Evolutionary conservation across 2,797 vertebrate genomes (phyloP).

Genomic region (Gambelia wislizenii): DNA sequence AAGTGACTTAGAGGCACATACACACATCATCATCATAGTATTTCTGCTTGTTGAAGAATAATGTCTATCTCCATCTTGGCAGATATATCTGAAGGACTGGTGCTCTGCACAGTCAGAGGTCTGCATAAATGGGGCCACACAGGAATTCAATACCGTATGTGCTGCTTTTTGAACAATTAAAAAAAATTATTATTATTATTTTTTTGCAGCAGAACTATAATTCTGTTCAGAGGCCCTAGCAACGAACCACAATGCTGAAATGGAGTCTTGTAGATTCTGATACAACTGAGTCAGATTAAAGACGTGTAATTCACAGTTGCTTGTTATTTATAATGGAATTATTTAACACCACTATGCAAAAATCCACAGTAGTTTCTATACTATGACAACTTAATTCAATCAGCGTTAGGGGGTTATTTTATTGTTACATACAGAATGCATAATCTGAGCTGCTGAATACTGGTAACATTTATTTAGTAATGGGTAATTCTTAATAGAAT

Average conservation of each 20-base stretch:
- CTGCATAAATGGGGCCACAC: background rate
- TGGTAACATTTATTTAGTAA: slow-evolving; percentile 11
- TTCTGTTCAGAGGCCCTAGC: background rate
- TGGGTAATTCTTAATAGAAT: slow-evolving; percentile 24
- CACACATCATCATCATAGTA: no score
- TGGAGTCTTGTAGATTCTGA: background rate
- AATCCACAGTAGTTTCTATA: background rate
- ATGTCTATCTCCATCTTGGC: background rate
- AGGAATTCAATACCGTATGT: background rate
- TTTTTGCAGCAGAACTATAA: background rate
- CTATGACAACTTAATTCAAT: slow-evolving; percentile 6
- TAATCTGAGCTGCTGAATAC: slow-evolving; percentile 1
- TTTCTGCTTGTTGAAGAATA: background rate
- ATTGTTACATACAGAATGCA: slow-evolving; percentile 12
- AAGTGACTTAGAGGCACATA: no score
- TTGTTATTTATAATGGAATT: background rate
- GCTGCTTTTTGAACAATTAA: background rate
- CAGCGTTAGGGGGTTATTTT: slow-evolving; percentile 11
- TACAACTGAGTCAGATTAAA: background rate
- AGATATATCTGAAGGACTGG: background rate
- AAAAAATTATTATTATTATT: no score
- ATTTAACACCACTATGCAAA: background rate
- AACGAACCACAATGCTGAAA: background rate
- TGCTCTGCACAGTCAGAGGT: background rate
- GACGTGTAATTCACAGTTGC: background rate